Evolutionary conservation across 1,140 invertebrate species (phyloP).

Genomic region (Drosophila kurseongensis): DNA sequence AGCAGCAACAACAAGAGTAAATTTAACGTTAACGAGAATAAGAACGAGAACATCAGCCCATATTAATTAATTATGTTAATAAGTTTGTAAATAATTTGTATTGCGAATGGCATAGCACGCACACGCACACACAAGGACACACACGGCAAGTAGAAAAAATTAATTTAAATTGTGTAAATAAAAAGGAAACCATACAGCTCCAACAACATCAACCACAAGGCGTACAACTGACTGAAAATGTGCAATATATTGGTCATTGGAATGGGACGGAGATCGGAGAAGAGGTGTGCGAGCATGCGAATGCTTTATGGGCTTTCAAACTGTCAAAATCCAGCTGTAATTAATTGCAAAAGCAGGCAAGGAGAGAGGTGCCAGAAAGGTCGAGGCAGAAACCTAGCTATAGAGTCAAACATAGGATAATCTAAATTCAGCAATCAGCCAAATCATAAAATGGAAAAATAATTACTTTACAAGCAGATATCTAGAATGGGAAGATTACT

Average conservation of each 20-base stretch:
- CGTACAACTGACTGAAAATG: conserved; percentile 59
- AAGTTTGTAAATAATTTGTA: conserved; percentile 78
- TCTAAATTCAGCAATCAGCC: conserved; percentile 54
- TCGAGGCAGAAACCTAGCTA: conserved; percentile 3
- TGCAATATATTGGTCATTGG: conserved; percentile 34
- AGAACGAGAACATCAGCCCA: conserved; percentile 23
- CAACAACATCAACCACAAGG: conserved; percentile 33
- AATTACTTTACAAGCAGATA: conserved; percentile 38
- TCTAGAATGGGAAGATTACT: conserved; percentile 11
- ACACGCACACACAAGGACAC: conserved; percentile 31
- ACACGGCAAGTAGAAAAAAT: conserved; percentile 32
- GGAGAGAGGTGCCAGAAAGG: not conserved
- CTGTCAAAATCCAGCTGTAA: conserved; percentile 60
- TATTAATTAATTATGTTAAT: conserved; percentile 76
- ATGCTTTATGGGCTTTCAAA: conserved; percentile 33
- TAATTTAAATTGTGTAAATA: conserved; percentile 71
- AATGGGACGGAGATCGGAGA: not conserved
- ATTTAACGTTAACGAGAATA: conserved; percentile 9
- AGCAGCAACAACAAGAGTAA: conserved; percentile 1
- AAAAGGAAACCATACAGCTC: conserved; percentile 40
- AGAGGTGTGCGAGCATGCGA: conserved; percentile 8
- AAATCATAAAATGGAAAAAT: conserved; percentile 35
- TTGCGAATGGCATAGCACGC: conserved; percentile 63
- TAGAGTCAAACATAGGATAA: conserved; percentile 40
- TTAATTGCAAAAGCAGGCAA: conserved; percentile 52